These are phyloP conservation scores for Limnephilus rhombicus DNA, from an alignment of 2,888 invertebrate genomes.

Conservation along the genomic window DNA sequence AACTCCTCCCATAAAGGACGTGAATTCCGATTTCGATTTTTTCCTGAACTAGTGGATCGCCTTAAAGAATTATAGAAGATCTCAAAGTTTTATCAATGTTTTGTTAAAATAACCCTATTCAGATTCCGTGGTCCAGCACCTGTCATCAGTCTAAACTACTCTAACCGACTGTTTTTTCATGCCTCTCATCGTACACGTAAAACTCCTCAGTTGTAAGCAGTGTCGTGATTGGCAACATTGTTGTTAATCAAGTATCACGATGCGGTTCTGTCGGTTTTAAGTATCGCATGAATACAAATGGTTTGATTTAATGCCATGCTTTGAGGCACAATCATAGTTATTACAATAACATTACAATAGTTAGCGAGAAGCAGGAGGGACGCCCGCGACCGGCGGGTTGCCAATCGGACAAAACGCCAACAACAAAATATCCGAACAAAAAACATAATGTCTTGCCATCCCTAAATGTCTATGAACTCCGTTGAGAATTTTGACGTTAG, in stretches of 20 bases:
- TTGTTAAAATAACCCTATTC: background rate
- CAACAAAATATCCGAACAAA: conserved; percentile 18
- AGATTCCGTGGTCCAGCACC: background rate
- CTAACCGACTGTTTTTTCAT: background rate
- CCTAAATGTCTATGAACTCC: conserved; percentile 15
- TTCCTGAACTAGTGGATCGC: too few relatives aligned
- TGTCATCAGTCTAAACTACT: background rate
- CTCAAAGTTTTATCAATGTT: background rate
- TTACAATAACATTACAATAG: conserved; percentile 69
- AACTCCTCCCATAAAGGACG: too few relatives aligned
- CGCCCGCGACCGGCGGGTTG: conserved; percentile 58
- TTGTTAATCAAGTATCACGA: background rate
- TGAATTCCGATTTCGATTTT: too few relatives aligned
- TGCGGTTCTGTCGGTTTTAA: conserved; percentile 43
- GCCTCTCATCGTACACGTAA: background rate
- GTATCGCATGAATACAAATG: conserved; percentile 67
- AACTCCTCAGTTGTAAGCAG: background rate
- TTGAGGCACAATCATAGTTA: conserved; percentile 69
- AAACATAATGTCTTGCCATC: conserved; percentile 13
- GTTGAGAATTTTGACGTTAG: background rate
- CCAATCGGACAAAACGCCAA: conserved; percentile 51
- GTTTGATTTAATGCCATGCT: conserved; percentile 68
- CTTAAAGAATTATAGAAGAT: background rate
- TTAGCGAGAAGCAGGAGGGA: conserved; percentile 66
- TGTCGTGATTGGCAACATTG: conserved; percentile 54